phyloP scores from a whole-genome alignment of 1,140 invertebrate genomes.

The Cecropterus lyciades region DNA sequence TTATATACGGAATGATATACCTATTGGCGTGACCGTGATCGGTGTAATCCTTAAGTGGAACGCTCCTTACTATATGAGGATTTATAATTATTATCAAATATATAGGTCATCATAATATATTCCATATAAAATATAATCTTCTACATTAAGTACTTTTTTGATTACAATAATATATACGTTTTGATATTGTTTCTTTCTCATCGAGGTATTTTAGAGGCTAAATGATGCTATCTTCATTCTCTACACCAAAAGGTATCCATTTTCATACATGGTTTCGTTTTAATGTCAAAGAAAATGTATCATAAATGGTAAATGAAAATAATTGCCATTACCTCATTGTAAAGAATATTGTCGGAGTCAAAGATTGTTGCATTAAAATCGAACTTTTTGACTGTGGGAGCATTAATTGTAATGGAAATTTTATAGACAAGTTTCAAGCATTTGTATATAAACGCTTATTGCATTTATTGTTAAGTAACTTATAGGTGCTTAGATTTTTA shows the following conservation, averaged over 20 bases:
- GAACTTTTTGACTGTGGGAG: not conserved
- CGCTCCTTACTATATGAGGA: not conserved
- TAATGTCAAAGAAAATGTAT: not conserved
- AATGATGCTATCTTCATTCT: not conserved
- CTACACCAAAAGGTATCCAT: not conserved
- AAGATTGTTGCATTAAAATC: not conserved
- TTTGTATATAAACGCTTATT: slow-evolving; percentile 39
- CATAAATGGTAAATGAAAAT: not conserved
- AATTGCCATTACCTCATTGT: not conserved
- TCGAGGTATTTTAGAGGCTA: not conserved
- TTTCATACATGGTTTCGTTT: not conserved
- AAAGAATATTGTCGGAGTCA: not conserved
- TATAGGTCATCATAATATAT: not conserved
- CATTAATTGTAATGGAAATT: not conserved
- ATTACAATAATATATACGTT: too few species aligned
- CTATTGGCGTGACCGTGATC: not conserved
- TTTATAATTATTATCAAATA: not conserved
- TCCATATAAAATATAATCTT: not conserved
- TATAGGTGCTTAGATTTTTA: slow-evolving; percentile 72
- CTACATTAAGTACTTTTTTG: not conserved
- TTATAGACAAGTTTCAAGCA: not conserved
- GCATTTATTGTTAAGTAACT: slow-evolving; percentile 49
- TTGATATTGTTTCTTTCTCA: not conserved
- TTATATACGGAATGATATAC: too few species aligned
- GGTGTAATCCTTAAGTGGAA: not conserved